Evolutionary conservation across 1,140 invertebrate species (phyloP).

Genomic region (Drosophila mauritiana): DNA sequence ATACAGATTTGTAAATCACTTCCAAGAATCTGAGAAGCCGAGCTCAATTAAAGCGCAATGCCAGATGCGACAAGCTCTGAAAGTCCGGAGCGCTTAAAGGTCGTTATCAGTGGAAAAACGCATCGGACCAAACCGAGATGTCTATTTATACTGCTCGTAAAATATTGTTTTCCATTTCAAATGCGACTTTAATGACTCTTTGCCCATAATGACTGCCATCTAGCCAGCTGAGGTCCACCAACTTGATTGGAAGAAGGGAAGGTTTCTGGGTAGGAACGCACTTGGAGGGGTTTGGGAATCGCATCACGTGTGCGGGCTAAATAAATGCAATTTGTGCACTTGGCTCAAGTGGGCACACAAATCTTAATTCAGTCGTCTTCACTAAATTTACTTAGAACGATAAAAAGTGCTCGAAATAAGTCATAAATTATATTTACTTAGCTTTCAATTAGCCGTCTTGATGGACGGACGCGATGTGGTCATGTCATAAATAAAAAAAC

Average conservation of each 20-base stretch:
- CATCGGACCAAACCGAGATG: slow-evolving; percentile 19
- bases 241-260: slow-evolving; percentile 11
- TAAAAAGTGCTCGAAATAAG: slow-evolving; percentile 35
- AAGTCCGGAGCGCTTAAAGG: slow-evolving; percentile 46
- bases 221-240: slow-evolving; percentile 47
- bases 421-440: slow-evolving; percentile 81
- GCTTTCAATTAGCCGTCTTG: slow-evolving; percentile 50
- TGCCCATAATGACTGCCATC: slow-evolving; percentile 46
- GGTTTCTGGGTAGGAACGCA: slow-evolving; percentile 7
- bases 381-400: slow-evolving; percentile 63
- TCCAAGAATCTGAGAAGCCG: slow-evolving; percentile 48
- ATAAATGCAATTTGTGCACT: slow-evolving; percentile 75
- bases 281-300: slow-evolving; percentile 27
- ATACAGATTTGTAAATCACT: slow-evolving; percentile 23
- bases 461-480: slow-evolving; percentile 22
- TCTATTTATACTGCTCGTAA: slow-evolving; percentile 53
- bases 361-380: slow-evolving; percentile 68
- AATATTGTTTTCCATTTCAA: slow-evolving; percentile 54
- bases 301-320: slow-evolving; percentile 57
- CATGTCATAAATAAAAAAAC: slow-evolving; percentile 44
- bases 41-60: slow-evolving; percentile 64
- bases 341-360: slow-evolving; percentile 68
- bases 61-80: slow-evolving; percentile 18
- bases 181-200: slow-evolving; percentile 72
- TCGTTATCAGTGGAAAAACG: slow-evolving; percentile 48